phyloP scores from a whole-genome alignment of 92 coral and sea anemone species.

The Chrysogorgia sp. region DNA sequence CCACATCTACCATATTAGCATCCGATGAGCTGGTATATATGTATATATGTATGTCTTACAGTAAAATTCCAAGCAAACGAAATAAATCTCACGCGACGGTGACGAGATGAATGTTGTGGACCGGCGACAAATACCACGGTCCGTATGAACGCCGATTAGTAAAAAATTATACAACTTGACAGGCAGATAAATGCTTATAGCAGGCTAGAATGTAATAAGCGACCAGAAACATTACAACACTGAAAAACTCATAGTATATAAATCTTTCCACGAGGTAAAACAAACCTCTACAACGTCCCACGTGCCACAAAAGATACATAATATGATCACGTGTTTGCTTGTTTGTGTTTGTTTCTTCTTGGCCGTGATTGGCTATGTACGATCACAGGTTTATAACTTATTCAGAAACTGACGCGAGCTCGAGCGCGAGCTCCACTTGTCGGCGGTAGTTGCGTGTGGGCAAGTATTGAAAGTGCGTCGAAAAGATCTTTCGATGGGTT shows the following conservation, averaged over 20 bases:
- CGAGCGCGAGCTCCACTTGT: background rate
- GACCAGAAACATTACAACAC: slow-evolving; percentile 34
- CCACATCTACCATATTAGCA: slow-evolving; percentile 11
- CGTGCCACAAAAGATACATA: slow-evolving; percentile 45
- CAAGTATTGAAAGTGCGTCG: background rate
- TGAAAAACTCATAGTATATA: slow-evolving; percentile 37
- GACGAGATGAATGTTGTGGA: background rate
- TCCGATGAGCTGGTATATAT: background rate
- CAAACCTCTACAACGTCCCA: slow-evolving; percentile 24
- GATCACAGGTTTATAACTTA: slow-evolving; percentile 2
- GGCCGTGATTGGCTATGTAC: slow-evolving; percentile 15
- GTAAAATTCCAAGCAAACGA: slow-evolving; percentile 35
- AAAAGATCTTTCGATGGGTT: too few relatives aligned
- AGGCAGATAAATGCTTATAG: slow-evolving; percentile 11
- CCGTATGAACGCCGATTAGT: slow-evolving; percentile 24
- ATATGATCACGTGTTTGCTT: slow-evolving; percentile 14
- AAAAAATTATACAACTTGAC: slow-evolving; percentile 12
- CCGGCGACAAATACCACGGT: slow-evolving; percentile 12
- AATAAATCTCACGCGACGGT: slow-evolving; percentile 13
- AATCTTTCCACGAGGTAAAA: slow-evolving; percentile 29
- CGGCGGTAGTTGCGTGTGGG: background rate
- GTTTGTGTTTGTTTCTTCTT: slow-evolving; percentile 1
- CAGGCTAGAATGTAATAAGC: background rate
- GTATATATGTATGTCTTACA: background rate
- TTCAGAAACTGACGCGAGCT: too few relatives aligned